phyloP scores from a whole-genome alignment of 1,140 invertebrate genomes.

The Sweltsa coloradensis region DNA sequence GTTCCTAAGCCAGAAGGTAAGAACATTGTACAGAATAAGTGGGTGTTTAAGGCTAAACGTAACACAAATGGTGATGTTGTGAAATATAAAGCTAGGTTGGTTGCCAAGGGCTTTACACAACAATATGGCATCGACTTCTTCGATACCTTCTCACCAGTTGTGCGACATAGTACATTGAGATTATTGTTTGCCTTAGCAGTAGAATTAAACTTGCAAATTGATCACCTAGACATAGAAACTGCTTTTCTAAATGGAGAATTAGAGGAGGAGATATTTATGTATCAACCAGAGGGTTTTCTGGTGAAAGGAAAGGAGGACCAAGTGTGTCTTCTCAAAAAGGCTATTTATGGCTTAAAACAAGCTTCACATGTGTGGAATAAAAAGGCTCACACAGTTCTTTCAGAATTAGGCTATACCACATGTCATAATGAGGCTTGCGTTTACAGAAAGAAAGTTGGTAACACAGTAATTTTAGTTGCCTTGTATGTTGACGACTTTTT shows the following conservation, averaged over 20 bases:
- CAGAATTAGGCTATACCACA: slow-evolving; percentile 18
- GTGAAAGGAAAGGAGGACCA: slow-evolving; percentile 16
- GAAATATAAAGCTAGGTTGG: slow-evolving; percentile 30
- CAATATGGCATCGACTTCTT: slow-evolving; percentile 24
- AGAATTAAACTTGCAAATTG: slow-evolving; percentile 21
- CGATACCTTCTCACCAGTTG: slow-evolving; percentile 27
- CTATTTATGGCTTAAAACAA: slow-evolving; percentile 30
- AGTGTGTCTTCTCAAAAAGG: slow-evolving; percentile 28
- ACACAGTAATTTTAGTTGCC: slow-evolving; percentile 18
- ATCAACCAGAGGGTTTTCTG: slow-evolving; percentile 25
- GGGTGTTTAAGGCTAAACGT: slow-evolving; percentile 25
- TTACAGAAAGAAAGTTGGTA: slow-evolving; percentile 19
- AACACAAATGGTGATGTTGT: slow-evolving; percentile 20
- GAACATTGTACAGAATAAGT: slow-evolving; percentile 11
- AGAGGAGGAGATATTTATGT: slow-evolving; percentile 30
- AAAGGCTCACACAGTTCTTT: slow-evolving; percentile 17
- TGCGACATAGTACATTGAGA: slow-evolving; percentile 24
- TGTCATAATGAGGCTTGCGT: slow-evolving; percentile 24
- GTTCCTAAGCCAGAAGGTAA: slow-evolving; percentile 6
- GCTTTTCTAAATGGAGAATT: slow-evolving; percentile 30
- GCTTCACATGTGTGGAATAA: slow-evolving; percentile 23
- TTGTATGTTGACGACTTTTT: slow-evolving; percentile 29
- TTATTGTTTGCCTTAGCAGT: slow-evolving; percentile 26
- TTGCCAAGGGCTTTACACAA: slow-evolving; percentile 31
- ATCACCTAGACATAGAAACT: slow-evolving; percentile 26